Evolutionary conservation across 2,113 vertebrate species (phyloP).

Genomic region (Collichthys lucidus): DNA sequence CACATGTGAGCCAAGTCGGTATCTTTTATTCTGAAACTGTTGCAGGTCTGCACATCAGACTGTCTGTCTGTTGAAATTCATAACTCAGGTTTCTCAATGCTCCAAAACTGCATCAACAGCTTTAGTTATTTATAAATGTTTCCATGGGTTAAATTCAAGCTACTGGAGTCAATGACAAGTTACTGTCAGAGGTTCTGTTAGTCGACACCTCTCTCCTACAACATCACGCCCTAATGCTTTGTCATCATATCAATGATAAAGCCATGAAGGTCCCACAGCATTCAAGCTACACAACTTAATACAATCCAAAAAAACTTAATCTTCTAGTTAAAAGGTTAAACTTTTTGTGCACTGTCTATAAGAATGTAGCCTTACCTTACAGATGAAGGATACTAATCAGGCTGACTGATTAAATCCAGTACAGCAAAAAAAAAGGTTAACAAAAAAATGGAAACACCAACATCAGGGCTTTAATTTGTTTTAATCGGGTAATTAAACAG

Average conservation of each 20-base stretch:
- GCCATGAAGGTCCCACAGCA: neutral
- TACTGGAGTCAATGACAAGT: constrained; percentile 11
- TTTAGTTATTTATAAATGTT: neutral
- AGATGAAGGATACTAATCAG: neutral
- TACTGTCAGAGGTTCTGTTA: constrained; percentile 37
- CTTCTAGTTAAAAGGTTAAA: neutral
- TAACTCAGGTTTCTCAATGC: constrained; percentile 83
- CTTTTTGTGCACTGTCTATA: neutral
- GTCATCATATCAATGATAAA: constrained; percentile 12
- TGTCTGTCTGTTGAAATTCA: neutral
- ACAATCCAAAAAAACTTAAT: neutral
- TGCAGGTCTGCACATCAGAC: neutral
- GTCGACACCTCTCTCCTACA: constrained; percentile 10
- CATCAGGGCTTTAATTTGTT: neutral
- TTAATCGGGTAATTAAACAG: neutral
- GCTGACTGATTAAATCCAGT: constrained; percentile 9
- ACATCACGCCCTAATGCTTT: neutral
- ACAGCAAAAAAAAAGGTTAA: neutral
- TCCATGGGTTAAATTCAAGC: constrained; percentile 22
- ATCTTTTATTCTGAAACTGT: neutral
- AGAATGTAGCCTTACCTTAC: constrained; percentile 5
- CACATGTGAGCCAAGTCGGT: neutral
- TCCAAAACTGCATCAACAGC: constrained; percentile 24
- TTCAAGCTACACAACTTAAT: neutral
- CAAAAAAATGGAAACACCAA: constrained; percentile 56